Percentiles rank a stretch among this genome's conserved stretches.
Evolutionary conservation across 2,113 vertebrate species (phyloP).

Genomic region (Megaptera novaeangliae): DNA sequence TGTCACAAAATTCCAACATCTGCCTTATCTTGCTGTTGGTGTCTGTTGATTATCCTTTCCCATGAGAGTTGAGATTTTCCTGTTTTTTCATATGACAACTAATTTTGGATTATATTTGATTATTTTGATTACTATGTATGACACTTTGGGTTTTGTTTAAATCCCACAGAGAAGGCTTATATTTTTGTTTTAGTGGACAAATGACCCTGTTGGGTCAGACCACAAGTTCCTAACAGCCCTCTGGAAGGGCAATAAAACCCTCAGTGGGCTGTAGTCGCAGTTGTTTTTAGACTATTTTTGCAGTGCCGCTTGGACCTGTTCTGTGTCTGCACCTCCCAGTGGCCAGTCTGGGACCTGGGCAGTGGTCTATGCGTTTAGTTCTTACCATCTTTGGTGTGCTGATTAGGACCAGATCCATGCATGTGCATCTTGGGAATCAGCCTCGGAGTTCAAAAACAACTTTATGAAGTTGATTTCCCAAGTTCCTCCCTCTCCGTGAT

Average conservation of each 20-base stretch:
- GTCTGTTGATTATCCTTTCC: not conserved
- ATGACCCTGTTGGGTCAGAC: not conserved
- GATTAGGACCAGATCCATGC: not conserved
- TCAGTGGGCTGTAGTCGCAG: accelerated
- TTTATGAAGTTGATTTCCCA: not conserved
- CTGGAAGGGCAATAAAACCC: too few relatives aligned
- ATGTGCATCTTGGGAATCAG: not conserved
- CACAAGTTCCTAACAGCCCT: not conserved
- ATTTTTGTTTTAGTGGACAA: not conserved
- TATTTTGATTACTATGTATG: not conserved
- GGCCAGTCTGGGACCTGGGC: not conserved
- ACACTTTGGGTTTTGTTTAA: not conserved
- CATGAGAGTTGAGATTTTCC: not conserved
- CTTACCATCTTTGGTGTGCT: not conserved
- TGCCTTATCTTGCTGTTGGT: not conserved
- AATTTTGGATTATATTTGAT: not conserved
- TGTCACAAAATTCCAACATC: not conserved
- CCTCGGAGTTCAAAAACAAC: not conserved
- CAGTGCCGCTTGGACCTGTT: not conserved
- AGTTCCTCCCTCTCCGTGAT: not conserved
- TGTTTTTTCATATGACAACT: not conserved
- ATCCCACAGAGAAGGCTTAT: not conserved
- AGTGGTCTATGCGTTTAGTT: not conserved
- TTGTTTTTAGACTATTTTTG: not conserved
- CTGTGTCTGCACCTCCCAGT: not conserved